Evolutionary conservation across 2,113 vertebrate species (phyloP), one percentile per base, ranked within the genome.

Genomic region (Ptilonorhynchus violaceus): DNA sequence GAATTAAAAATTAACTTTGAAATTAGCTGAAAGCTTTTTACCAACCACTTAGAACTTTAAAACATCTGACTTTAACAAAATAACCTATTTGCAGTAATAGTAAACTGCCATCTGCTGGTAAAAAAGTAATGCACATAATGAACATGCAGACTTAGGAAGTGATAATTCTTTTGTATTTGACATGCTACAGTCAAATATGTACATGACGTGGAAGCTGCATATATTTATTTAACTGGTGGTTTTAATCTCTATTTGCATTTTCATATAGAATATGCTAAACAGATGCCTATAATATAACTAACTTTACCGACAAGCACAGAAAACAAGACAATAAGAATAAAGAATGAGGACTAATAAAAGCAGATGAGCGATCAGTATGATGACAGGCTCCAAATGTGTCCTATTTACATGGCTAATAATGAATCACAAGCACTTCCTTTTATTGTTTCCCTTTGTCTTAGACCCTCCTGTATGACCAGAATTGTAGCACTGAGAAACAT

Each of bases 41-140:
- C 44, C 33, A 64, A 14, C 72, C 22, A 6, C 9, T 25, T 50
- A 44, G 13, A 78, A 73, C 78, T 94, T 86, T 7, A 70, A 80
- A 83, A 52, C 24, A 20, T 44, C 33, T 72, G 39, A 41, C 56
- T 50, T 9, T 60, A 86, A 81, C 81, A 88, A 95, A 93, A 52
- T 72, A 92, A 50, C 37, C 59, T 59, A 79, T 90, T 95, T 93
- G 93, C 96, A 96, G 96, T 96, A 96, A 97, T 90, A 84, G 92
- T 69, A 77, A 97, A 67, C 94, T 96, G 97, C 97, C 97, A 97
- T 93, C 97, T 98, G 95, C 95, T 96, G 97, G 97, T 96, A 85
- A 92, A 92, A 77, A 60, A 58, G 74, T 73, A 90, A 80, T 22
- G 46, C 64, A 87, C 44, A 1, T 67, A 67, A 83, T 39, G 55